Conservation (phyloP, 2,113 vertebrate genomes). For the Vidua macroura region DNA sequence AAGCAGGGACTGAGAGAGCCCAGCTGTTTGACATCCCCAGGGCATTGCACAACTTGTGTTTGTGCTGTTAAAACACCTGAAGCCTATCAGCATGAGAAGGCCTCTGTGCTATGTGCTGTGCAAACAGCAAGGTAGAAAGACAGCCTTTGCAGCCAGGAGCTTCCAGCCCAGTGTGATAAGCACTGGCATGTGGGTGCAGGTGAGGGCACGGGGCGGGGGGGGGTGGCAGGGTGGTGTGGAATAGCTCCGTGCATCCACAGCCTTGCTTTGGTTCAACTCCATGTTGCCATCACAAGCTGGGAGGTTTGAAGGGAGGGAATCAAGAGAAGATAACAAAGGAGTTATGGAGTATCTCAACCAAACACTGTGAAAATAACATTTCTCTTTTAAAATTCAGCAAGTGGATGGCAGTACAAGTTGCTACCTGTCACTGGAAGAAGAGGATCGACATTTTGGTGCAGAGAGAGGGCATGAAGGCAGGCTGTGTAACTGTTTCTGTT, state of each 20-base stretch:
- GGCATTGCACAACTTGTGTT: slow-evolving; percentile 34
- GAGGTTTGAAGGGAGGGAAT: background rate
- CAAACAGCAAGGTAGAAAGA: slow-evolving; percentile 5
- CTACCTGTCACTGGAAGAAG: background rate
- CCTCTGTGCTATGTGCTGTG: slow-evolving; percentile 18
- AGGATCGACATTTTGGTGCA: fast-evolving
- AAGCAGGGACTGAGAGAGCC: background rate
- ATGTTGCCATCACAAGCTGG: background rate
- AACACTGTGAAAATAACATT: background rate
- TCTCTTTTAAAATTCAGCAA: background rate
- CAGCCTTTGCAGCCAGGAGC: background rate
- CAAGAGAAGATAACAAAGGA: background rate
- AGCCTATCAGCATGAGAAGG: background rate
- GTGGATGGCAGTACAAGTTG: background rate
- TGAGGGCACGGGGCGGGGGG: fast-evolving
- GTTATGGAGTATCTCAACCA: background rate
- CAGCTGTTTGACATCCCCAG: background rate
- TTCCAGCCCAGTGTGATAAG: background rate
- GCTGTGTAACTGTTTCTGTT: background rate
- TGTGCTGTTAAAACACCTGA: slow-evolving; percentile 22
- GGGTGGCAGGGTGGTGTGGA: background rate
- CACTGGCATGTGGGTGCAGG: background rate
- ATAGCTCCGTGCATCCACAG: fast-evolving
- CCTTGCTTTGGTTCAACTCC: background rate
- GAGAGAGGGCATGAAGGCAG: background rate